These are phyloP conservation scores for Timandra comae DNA, from an alignment of 2,888 invertebrate species.

Conservation along the genomic window DNA sequence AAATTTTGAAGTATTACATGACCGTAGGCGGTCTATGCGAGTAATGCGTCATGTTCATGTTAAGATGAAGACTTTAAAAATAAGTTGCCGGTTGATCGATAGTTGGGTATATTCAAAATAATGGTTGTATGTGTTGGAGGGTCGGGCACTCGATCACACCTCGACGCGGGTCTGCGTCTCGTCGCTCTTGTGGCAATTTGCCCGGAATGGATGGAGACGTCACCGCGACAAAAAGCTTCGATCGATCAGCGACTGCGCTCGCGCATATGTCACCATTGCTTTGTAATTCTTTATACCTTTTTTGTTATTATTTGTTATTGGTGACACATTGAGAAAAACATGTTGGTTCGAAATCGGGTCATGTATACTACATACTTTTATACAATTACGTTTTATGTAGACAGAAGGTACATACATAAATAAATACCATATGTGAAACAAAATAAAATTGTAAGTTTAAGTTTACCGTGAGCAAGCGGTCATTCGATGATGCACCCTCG, in stretches of 20 bases:
- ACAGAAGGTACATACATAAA: constrained; percentile 6
- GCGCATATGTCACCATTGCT: constrained; percentile 44
- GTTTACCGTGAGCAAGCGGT: constrained; percentile 41
- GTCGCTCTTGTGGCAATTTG: constrained; percentile 59
- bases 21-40: constrained; percentile 22
- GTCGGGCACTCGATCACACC: constrained; percentile 57
- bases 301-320: too few species aligned
- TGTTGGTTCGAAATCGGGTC: too few species aligned
- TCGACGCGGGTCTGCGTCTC: constrained; percentile 45
- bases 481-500: constrained; percentile 32
- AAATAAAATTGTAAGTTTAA: too few species aligned
- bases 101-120: constrained; percentile 61
- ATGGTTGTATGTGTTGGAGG: constrained; percentile 41
- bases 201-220: constrained; percentile 70
- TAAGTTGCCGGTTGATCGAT: constrained; percentile 55
- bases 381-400: too few species aligned
- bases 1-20: constrained; percentile 35
- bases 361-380: too few species aligned
- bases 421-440: neutral
- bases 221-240: constrained; percentile 70
- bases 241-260: constrained; percentile 64
- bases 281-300: constrained; percentile 7
- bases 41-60: constrained; percentile 34
- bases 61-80: constrained; percentile 46
- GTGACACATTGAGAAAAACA: too few species aligned